A percentile compares a stretch with the other conserved stretches of the same genome.
These are phyloP conservation scores for Noctua janthe DNA, from an alignment of 2,888 invertebrate genomes.

Conservation along the genomic window DNA sequence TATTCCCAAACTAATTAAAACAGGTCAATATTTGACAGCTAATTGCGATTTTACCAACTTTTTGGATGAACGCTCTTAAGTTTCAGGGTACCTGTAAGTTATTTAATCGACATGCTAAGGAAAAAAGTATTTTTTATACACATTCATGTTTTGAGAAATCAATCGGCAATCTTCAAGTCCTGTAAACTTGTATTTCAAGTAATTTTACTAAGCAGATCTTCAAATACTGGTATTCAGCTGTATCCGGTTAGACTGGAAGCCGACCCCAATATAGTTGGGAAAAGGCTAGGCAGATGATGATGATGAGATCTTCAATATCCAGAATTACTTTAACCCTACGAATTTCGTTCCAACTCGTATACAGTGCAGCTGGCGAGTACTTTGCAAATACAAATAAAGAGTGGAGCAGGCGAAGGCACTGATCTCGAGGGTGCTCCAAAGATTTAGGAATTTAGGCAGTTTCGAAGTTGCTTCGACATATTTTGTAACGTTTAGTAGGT, in stretches of 20 bases:
- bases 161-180: not conserved
- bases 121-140: not conserved
- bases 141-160: not conserved
- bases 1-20: too few relatives aligned
- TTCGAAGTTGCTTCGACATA: conserved; percentile 19
- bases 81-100: too few relatives aligned
- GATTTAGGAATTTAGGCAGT: conserved; percentile 46
- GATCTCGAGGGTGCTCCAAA: conserved; percentile 32
- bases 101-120: not conserved
- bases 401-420: conserved; percentile 16
- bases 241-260: too few relatives aligned
- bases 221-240: too few relatives aligned
- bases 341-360: conserved; percentile 44
- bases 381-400: conserved; percentile 70
- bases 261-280: too few relatives aligned
- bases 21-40: too few relatives aligned
- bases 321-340: conserved; percentile 19
- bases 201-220: not conserved
- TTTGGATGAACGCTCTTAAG: too few relatives aligned
- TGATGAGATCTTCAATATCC: too few relatives aligned
- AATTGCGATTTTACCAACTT: too few relatives aligned
- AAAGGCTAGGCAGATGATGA: too few relatives aligned
- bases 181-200: not conserved
- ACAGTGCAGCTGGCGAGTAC: conserved; percentile 67
- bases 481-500: not conserved